Percentiles rank a stretch among this genome's conserved stretches.
Conservation (phyloP, 2,797 vertebrate species). For the Halcyon badia region DNA sequence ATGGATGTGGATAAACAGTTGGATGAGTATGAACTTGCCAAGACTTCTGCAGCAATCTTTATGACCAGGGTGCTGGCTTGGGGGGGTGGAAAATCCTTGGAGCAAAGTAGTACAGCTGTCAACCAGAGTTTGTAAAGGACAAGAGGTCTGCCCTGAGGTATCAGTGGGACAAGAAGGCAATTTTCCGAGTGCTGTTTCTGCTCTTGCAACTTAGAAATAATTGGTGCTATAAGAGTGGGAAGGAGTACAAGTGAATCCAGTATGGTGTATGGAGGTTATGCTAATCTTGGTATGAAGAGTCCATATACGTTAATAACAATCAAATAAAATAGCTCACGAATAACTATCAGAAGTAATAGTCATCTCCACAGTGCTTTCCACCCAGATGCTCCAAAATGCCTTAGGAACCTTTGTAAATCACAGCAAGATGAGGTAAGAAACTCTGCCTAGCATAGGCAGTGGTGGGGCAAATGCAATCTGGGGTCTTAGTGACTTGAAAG, state of each 20-base stretch:
- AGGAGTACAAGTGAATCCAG: background rate
- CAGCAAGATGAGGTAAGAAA: background rate
- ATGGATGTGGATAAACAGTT: background rate
- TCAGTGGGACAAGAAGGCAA: background rate
- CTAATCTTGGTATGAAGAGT: background rate
- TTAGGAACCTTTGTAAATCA: background rate
- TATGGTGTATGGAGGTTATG: background rate
- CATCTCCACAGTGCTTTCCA: background rate
- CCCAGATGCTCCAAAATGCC: background rate
- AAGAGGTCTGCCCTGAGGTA: background rate
- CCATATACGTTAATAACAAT: background rate
- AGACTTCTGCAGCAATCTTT: background rate
- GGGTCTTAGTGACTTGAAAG: fast-evolving
- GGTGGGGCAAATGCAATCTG: background rate
- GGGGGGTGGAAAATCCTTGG: background rate
- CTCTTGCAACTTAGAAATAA: background rate
- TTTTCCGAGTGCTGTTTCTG: constrained; percentile 11
- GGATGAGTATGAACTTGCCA: background rate
- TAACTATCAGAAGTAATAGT: background rate
- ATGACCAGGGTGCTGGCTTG: background rate
- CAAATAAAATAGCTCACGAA: background rate
- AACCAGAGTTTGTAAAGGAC: background rate
- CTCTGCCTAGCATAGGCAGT: background rate
- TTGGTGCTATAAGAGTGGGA: background rate
- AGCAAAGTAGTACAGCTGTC: background rate